Conservation (phyloP, 2,113 vertebrate species). For the Pluvianellus socialis region DNA sequence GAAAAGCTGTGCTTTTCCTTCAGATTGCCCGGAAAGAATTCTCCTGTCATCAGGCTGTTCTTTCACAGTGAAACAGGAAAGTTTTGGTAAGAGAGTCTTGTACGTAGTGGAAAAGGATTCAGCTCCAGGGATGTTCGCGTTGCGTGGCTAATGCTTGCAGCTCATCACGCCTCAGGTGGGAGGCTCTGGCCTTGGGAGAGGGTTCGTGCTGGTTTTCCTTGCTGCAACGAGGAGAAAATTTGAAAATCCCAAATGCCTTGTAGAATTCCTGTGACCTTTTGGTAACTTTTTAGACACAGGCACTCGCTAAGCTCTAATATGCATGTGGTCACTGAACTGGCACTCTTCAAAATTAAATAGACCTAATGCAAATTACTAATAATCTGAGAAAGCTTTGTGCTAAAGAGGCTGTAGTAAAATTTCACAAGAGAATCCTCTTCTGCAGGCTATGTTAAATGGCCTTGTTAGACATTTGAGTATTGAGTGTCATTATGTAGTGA, state of each 20-base stretch:
- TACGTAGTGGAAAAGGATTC: background rate
- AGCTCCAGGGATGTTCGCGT: background rate
- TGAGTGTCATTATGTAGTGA: conserved; percentile 65
- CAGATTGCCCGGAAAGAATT: background rate
- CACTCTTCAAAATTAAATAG: conserved; percentile 62
- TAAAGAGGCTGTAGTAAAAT: conserved; percentile 65
- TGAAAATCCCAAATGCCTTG: conserved; percentile 36
- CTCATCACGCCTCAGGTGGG: background rate
- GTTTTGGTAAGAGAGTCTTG: background rate
- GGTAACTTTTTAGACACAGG: conserved; percentile 52
- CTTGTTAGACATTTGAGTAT: conserved; percentile 61
- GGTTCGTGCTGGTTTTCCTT: background rate
- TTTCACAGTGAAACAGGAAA: background rate
- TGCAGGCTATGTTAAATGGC: conserved; percentile 49
- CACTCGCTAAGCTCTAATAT: conserved; percentile 43
- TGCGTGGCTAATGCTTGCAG: background rate
- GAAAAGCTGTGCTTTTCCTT: background rate
- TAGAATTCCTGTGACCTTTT: conserved; percentile 63
- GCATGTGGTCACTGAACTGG: conserved; percentile 51
- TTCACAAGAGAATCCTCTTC: conserved; percentile 62
- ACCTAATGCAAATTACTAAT: conserved; percentile 59
- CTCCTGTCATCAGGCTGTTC: background rate
- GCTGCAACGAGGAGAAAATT: conserved; percentile 12
- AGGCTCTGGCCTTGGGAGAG: background rate
- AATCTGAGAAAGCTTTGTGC: conserved; percentile 58